These are phyloP conservation scores for Holcopasites calliopsidis DNA, from an alignment of 1,140 invertebrate genomes.

Conservation along the genomic window DNA sequence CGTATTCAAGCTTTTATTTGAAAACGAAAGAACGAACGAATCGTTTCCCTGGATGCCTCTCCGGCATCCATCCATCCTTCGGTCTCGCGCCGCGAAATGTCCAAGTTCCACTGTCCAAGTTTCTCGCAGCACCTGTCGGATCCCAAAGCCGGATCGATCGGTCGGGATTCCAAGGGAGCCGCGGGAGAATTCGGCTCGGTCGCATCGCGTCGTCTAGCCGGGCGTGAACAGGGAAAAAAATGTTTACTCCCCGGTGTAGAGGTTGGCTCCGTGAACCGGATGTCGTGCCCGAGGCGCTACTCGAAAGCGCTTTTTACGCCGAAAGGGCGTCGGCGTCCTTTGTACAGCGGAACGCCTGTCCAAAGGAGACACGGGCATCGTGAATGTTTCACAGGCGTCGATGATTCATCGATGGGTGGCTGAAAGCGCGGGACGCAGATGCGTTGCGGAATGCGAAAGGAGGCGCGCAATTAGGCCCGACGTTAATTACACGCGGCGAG, in stretches of 20 bases:
- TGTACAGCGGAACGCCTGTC: neutral
- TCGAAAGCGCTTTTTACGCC: conserved; percentile 27
- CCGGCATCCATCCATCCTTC: neutral
- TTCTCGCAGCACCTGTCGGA: conserved; percentile 12
- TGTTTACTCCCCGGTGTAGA: neutral
- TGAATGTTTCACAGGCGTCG: neutral
- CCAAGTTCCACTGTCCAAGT: neutral
- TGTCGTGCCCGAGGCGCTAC: neutral
- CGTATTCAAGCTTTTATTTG: too few relatives aligned
- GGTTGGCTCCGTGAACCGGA: neutral
- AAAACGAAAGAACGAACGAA: too few relatives aligned
- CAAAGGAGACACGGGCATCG: neutral
- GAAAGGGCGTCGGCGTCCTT: neutral
- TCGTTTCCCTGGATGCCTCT: too few relatives aligned
- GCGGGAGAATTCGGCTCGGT: too few relatives aligned
- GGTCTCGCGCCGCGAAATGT: neutral
- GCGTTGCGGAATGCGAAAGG: neutral
- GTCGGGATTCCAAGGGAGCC: neutral
- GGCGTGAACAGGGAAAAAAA: conserved; percentile 7
- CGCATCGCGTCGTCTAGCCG: neutral
- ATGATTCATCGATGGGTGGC: neutral
- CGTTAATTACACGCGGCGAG: conserved; percentile 28
- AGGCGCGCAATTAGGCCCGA: conserved; percentile 20
- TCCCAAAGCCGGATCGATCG: conserved; percentile 16
- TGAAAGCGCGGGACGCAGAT: neutral